These are phyloP conservation scores for Machimus atricapillus DNA, from an alignment of 2,888 invertebrate genomes.

Conservation along the genomic window DNA sequence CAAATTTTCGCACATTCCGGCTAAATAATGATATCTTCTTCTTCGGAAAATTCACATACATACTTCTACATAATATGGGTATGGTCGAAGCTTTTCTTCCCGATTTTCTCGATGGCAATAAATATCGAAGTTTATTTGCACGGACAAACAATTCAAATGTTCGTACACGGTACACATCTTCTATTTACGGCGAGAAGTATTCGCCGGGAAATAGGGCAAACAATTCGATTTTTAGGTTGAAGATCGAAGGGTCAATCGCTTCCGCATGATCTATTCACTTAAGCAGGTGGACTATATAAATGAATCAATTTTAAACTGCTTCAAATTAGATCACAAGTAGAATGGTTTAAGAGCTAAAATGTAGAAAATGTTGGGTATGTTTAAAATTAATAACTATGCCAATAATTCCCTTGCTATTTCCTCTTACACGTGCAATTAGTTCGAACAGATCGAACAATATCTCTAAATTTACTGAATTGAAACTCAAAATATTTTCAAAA, in stretches of 20 bases:
- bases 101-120: neutral
- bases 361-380: neutral
- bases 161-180: neutral
- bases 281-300: neutral
- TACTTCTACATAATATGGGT: neutral
- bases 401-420: no score
- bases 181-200: neutral
- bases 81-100: neutral
- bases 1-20: neutral
- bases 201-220: neutral
- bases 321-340: neutral
- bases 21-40: neutral
- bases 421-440: no score
- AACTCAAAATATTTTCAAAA: no score
- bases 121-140: conserved; percentile 20
- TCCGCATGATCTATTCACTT: neutral
- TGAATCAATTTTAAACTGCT: neutral
- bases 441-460: no score
- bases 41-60: neutral
- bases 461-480: no score
- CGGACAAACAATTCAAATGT: neutral
- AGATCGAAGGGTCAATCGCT: neutral
- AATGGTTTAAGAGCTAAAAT: neutral
- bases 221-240: neutral
- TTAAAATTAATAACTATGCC: neutral